Base-by-base conservation (phyloP, 2,888 invertebrate genomes). In the Onchidella celtica region DNA sequence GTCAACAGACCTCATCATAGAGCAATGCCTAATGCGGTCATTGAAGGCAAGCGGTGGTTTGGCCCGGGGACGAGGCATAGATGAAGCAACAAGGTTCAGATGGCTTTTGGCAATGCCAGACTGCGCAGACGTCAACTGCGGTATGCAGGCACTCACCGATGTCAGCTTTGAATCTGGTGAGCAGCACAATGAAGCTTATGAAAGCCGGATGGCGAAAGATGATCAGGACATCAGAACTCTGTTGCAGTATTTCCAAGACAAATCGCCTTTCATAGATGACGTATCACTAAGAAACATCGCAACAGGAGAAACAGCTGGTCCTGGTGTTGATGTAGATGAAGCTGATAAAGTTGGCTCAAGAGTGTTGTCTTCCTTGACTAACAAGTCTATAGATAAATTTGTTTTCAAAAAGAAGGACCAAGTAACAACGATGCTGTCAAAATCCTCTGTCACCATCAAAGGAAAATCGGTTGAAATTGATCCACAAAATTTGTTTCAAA, bases 291-390 rank as follows among this genome's bases (percentile, higher is more conserved):
- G 81, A 21, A 87, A 73, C 66, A 85, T 87, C n/a, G 69, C 74
- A 14, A 84, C 82, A 40, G 87, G 86, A 57, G 79, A 85, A 9
- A 66, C 61, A 47, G 87, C 84, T 24, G 79, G 66, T 27, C 78
- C 74, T 14, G 84, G 84, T 75, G 81, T 40, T 29, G 76, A 86
- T 38, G 65, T 66, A 11, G 47, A 47, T 11, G 9, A 47, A 21
- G 85, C 85, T 14, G 32, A 76, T 21, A 38, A 47, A 17, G 59
- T 83, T 66, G 86, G 86, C 14, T 17, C 21, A n/a, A 63, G 29
- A 3, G 84, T 85, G 4, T 27, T 83, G 11, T 34, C 63, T 21
- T 47, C 36, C 14, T 83, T 86, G 84, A 32, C 47, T n/a, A 86
- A 77, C 3, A 21, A 63, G 34, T 3, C n/a, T 59, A 0, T 47